These are phyloP conservation scores for Drosophila robusta DNA, from an alignment of 2,888 invertebrate species.

Conservation along the genomic window DNA sequence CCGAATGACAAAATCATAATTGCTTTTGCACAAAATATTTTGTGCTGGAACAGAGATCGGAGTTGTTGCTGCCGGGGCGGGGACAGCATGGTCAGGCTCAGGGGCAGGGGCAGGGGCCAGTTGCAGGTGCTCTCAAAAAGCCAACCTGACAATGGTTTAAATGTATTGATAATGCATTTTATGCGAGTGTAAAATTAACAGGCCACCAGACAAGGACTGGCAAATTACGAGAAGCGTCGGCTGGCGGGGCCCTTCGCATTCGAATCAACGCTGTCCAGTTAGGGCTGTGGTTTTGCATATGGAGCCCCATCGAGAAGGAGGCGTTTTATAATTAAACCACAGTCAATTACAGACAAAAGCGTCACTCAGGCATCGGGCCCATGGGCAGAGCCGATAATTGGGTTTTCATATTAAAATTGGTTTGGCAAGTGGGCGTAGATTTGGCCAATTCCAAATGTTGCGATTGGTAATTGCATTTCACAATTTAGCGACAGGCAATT, in stretches of 20 bases:
- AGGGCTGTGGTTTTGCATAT: constrained; percentile 69
- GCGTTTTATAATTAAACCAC: constrained; percentile 82
- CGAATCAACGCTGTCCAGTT: constrained; percentile 31
- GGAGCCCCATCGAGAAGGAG: constrained; percentile 55
- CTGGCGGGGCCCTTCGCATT: constrained; percentile 10
- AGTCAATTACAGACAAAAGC: constrained; percentile 83
- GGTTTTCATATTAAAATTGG: constrained; percentile 75
- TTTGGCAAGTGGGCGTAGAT: constrained; percentile 47
- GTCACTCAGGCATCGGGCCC: constrained; percentile 63
- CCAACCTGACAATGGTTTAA: constrained; percentile 76
- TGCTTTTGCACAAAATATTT: constrained; percentile 76
- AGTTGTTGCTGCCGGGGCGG: constrained; percentile 9
- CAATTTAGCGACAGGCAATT: constrained; percentile 70
- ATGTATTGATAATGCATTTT: constrained; percentile 81
- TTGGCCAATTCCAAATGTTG: constrained; percentile 42
- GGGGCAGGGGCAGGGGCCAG: background rate
- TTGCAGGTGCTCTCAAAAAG: constrained; percentile 25
- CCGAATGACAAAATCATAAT: constrained; percentile 81
- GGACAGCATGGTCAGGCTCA: background rate
- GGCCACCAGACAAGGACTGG: constrained; percentile 28
- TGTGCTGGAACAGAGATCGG: constrained; percentile 51
- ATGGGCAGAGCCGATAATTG: constrained; percentile 70
- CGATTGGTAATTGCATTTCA: constrained; percentile 73
- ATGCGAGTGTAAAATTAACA: constrained; percentile 77
- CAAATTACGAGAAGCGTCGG: constrained; percentile 62